Percentiles rank a stretch among this genome's conserved stretches.
phyloP scores from a whole-genome alignment of 2,888 invertebrate species.

The Tryphoninae sp. region DNA sequence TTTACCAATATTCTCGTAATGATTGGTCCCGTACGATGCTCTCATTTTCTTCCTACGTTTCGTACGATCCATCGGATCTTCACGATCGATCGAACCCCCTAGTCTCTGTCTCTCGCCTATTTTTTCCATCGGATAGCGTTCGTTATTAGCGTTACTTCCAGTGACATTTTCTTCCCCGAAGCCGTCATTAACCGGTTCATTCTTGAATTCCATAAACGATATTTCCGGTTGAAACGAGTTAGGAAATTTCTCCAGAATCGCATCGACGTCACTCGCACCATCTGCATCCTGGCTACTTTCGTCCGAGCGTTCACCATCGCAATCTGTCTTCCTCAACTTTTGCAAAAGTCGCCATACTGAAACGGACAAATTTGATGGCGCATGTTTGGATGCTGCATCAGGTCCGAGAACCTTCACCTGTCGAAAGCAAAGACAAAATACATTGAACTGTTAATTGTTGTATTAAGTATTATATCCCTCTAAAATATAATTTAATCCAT shows the following conservation, averaged over 20 bases:
- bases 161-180: constrained; percentile 52
- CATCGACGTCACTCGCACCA: constrained; percentile 64
- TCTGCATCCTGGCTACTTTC: constrained; percentile 69
- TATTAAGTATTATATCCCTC: too few relatives aligned
- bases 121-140: constrained; percentile 26
- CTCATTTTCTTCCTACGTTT: constrained; percentile 61
- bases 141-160: constrained; percentile 34
- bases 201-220: constrained; percentile 66
- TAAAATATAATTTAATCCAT: too few relatives aligned
- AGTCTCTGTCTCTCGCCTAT: constrained; percentile 54
- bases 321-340: constrained; percentile 62
- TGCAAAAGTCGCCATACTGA: constrained; percentile 73
- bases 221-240: constrained; percentile 46
- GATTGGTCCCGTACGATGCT: constrained; percentile 3
- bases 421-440: constrained; percentile 3
- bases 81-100: constrained; percentile 38
- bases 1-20: constrained; percentile 30
- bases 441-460: background rate
- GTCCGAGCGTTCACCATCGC: constrained; percentile 70
- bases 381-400: constrained; percentile 70
- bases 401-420: constrained; percentile 68
- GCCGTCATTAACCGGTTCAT: constrained; percentile 65
- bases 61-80: constrained; percentile 62
- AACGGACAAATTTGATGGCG: constrained; percentile 72
- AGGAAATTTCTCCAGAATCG: constrained; percentile 68